A percentile compares a stretch with the other conserved stretches of the same genome.
Conservation (phyloP, 2,888 invertebrate genomes). For the Lasioglossum villosulum region DNA sequence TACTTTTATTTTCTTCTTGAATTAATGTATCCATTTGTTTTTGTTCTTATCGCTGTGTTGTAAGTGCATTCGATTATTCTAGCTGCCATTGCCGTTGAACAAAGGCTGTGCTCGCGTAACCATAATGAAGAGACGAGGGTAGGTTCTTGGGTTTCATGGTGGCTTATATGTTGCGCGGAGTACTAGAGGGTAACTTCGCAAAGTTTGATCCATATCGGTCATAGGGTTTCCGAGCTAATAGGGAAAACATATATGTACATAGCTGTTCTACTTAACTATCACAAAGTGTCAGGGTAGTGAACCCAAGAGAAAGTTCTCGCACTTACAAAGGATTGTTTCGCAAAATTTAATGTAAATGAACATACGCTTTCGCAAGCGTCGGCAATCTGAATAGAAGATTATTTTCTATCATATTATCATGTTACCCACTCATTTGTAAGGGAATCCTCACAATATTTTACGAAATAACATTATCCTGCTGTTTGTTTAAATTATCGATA, state of each 20-base stretch:
- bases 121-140: background rate
- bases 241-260: conserved; percentile 23
- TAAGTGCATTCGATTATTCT: background rate
- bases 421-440: background rate
- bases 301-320: background rate
- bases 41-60: background rate
- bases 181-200: conserved; percentile 43
- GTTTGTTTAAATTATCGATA: background rate
- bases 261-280: background rate
- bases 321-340: background rate
- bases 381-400: background rate
- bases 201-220: conserved; percentile 59
- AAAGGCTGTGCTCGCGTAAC: background rate
- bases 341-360: background rate
- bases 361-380: background rate
- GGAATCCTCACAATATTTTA: background rate
- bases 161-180: background rate
- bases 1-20: background rate
- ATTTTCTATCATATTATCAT: background rate
- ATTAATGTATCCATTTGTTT: background rate
- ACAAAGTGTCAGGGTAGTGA: background rate
- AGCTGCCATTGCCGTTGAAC: background rate
- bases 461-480: background rate
- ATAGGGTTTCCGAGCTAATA: conserved; percentile 35
- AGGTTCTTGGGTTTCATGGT: background rate